phyloP scores from a whole-genome alignment of 2,113 vertebrate species.

The Ceyx margarethae region DNA sequence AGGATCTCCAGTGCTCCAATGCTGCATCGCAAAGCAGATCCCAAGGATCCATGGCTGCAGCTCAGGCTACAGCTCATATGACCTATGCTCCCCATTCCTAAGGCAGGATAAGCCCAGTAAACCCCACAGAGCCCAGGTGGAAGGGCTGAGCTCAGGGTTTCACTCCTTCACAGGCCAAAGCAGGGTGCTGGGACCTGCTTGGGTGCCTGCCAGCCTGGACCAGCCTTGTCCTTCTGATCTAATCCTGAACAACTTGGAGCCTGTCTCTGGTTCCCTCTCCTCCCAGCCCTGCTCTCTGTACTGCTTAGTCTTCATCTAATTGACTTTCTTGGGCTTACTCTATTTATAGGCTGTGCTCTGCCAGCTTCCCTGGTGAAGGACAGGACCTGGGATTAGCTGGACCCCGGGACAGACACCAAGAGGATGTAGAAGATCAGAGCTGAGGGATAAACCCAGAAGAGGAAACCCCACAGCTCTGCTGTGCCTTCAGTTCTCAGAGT shows the following conservation, averaged over 20 bases:
- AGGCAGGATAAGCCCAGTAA: background rate
- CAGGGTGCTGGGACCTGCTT: background rate
- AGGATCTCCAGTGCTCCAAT: too few relatives aligned
- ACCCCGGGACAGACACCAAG: background rate
- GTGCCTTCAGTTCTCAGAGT: background rate
- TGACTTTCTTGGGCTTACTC: conserved; percentile 14
- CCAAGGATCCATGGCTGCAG: background rate
- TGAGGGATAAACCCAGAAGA: background rate
- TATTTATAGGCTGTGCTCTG: conserved; percentile 15
- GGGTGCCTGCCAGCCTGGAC: background rate
- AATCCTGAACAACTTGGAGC: background rate
- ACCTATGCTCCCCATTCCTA: fast-evolving
- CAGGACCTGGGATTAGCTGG: background rate
- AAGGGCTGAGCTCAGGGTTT: background rate
- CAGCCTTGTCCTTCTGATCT: background rate
- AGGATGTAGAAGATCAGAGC: background rate
- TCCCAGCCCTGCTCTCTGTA: background rate
- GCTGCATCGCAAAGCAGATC: background rate
- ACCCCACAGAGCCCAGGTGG: background rate
- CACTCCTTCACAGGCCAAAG: too few relatives aligned
- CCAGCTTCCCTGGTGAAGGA: background rate
- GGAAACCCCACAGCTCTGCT: background rate
- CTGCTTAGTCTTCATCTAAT: background rate
- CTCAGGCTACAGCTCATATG: background rate
- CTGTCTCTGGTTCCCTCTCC: background rate